phyloP scores from a whole-genome alignment of 2,113 vertebrate species.

The Cochlearius cochlearius region DNA sequence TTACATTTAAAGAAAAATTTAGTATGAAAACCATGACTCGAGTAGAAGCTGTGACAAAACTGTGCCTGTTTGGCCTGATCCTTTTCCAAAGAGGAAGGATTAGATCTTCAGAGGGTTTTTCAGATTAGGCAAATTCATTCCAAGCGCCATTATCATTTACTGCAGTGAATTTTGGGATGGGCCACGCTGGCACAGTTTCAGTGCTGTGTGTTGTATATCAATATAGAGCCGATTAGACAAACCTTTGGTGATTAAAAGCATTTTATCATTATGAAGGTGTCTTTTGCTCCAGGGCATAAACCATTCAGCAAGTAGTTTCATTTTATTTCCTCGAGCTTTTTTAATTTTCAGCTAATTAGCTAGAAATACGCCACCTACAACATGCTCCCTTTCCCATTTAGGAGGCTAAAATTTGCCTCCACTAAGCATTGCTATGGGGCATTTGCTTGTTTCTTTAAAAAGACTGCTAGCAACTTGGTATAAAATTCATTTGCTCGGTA shows the following conservation, averaged over 20 bases:
- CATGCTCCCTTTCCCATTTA: neutral
- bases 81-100: neutral
- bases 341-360: slow-evolving; percentile 56
- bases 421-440: slow-evolving; percentile 34
- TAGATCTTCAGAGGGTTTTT: neutral
- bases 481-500: slow-evolving; percentile 11
- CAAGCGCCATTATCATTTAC: neutral
- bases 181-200: neutral
- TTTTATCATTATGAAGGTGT: slow-evolving; percentile 43
- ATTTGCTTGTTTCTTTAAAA: slow-evolving; percentile 35
- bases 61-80: neutral
- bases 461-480: slow-evolving; percentile 22
- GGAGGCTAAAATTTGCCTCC: slow-evolving; percentile 41
- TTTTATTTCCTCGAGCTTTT: slow-evolving; percentile 50
- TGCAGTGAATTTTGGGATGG: neutral
- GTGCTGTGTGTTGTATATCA: neutral
- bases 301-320: slow-evolving; percentile 22
- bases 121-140: neutral
- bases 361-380: slow-evolving; percentile 43
- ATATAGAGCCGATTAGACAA: neutral
- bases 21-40: neutral
- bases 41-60: neutral
- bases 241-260: slow-evolving; percentile 35
- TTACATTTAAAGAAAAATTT: neutral
- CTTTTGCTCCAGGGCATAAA: slow-evolving; percentile 9